These are phyloP conservation scores for Anthopleura sola DNA, from an alignment of 64 coral and sea anemone species.

Conservation along the genomic window DNA sequence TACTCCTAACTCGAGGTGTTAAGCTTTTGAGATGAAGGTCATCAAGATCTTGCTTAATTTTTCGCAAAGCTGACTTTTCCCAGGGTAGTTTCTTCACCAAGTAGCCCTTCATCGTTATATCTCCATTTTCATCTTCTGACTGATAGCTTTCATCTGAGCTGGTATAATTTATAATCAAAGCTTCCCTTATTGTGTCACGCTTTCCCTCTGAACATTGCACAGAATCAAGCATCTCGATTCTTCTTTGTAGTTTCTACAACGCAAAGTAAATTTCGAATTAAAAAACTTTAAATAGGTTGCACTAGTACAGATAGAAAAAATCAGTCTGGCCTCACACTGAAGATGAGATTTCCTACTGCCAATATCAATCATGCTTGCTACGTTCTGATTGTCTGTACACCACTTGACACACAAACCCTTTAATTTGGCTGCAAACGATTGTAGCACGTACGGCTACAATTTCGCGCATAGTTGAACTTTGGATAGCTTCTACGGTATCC, in stretches of 20 bases:
- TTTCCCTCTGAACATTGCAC: background rate
- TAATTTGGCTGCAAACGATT: constrained; percentile 30
- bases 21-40: no score
- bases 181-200: background rate
- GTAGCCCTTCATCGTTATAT: background rate
- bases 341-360: constrained; percentile 36
- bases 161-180: background rate
- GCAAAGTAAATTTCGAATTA: no score
- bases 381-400: constrained; percentile 44
- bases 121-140: no score
- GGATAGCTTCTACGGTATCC: background rate
- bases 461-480: constrained; percentile 35
- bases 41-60: no score
- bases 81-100: no score
- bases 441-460: constrained; percentile 30
- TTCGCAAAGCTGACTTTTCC: no score
- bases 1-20: no score
- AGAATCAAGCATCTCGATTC: no score
- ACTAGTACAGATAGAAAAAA: constrained; percentile 43
- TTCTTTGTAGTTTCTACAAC: no score
- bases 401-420: constrained; percentile 33
- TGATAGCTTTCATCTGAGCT: no score
- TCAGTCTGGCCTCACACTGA: constrained; percentile 33
- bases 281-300: no score
- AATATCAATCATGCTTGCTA: constrained; percentile 39